Conservation (phyloP, 2,797 vertebrate species). For the Eulemur mongoz region DNA sequence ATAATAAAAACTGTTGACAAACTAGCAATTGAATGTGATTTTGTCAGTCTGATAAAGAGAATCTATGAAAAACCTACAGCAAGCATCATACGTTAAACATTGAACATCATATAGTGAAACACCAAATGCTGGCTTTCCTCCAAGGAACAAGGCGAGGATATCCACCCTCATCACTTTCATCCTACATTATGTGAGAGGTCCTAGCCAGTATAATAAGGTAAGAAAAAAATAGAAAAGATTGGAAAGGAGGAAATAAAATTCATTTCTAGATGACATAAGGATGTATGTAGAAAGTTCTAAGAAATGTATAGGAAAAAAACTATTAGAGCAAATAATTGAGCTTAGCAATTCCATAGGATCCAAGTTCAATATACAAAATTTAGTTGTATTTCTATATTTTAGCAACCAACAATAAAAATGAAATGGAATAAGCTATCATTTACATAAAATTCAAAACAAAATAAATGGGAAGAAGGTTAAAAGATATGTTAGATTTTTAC, state of each 20-base stretch:
- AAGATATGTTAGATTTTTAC: background rate
- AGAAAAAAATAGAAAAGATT: background rate
- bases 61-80: background rate
- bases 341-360: background rate
- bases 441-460: background rate
- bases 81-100: background rate
- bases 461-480: background rate
- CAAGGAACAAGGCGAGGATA: background rate
- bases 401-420: background rate
- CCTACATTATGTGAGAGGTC: background rate
- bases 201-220: background rate
- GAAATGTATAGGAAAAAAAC: background rate
- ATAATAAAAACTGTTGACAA: conserved; percentile 9
- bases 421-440: background rate
- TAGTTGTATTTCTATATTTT: background rate
- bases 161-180: background rate
- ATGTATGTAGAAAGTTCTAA: background rate
- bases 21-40: background rate
- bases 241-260: background rate
- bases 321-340: background rate
- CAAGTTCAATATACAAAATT: background rate
- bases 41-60: background rate
- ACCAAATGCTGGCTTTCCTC: background rate
- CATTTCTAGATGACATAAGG: background rate
- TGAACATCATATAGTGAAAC: background rate